phyloP scores from a whole-genome alignment of 30 jellyfish, hydroid and myxozoan genomes.

The Sanderia malayensis region DNA sequence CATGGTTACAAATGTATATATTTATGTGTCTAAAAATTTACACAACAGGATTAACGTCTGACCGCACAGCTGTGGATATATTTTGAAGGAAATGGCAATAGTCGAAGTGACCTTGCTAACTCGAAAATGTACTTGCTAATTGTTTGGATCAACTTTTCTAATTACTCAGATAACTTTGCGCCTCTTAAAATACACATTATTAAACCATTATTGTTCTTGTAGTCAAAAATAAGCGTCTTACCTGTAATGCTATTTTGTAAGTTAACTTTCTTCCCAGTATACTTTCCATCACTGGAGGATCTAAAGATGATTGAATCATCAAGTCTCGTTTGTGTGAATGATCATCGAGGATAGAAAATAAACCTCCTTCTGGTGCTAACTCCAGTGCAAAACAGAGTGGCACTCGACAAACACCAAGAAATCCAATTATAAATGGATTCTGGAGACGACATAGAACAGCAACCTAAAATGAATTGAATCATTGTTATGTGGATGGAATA shows the following conservation, averaged over 20 bases:
- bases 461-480: constrained; percentile 54
- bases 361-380: constrained; percentile 93
- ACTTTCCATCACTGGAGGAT: constrained; percentile 24
- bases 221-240: neutral
- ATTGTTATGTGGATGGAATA: too few species aligned
- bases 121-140: too few species aligned
- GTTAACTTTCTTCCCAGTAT: constrained; percentile 73
- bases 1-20: too few species aligned
- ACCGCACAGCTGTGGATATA: too few species aligned
- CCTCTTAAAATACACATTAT: too few species aligned
- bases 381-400: constrained; percentile 95
- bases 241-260: constrained; percentile 86
- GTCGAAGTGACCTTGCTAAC: too few species aligned
- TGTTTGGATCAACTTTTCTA: too few species aligned
- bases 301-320: constrained; percentile 13
- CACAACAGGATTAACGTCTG: too few species aligned
- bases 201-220: too few species aligned
- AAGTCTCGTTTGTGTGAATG: constrained; percentile 38
- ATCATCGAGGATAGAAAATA: constrained; percentile 67
- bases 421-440: constrained; percentile 76
- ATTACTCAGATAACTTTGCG: too few species aligned
- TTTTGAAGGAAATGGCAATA: too few species aligned
- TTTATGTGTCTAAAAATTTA: too few species aligned
- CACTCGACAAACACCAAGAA: constrained; percentile 84
- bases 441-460: constrained; percentile 84